Evolutionary conservation across 2,888 invertebrate species (phyloP).

Genomic region (Malthinus seriepunctatus): DNA sequence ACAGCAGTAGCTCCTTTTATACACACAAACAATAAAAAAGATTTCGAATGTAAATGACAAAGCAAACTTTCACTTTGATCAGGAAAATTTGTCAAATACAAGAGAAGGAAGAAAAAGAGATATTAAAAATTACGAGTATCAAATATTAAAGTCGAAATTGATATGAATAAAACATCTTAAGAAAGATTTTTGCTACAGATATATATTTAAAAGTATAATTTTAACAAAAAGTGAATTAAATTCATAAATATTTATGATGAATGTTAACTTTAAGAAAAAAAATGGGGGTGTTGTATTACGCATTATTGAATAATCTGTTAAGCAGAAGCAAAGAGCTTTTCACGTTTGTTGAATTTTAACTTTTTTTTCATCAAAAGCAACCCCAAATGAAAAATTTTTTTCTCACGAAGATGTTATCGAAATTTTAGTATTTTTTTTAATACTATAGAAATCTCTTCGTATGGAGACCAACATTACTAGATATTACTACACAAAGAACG

Average conservation of each 20-base stretch:
- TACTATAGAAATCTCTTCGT: conserved; percentile 40
- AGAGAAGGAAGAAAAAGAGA: background rate
- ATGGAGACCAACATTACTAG: conserved; percentile 52
- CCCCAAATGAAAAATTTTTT: background rate
- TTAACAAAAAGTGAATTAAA: conserved; percentile 35
- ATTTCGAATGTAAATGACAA: background rate
- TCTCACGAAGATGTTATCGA: background rate
- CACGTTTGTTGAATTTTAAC: background rate
- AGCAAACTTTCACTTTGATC: background rate
- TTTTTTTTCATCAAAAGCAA: conserved; percentile 8
- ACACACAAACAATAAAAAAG: background rate
- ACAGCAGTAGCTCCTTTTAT: too few relatives aligned
- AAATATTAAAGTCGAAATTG: conserved; percentile 1
- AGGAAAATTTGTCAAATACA: too few relatives aligned
- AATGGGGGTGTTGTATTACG: conserved; percentile 13
- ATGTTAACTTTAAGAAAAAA: conserved; percentile 20
- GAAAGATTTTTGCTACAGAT: conserved; percentile 24
- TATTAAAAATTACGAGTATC: background rate
- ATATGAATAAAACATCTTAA: conserved; percentile 27
- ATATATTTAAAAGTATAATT: conserved; percentile 37
- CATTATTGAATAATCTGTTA: conserved; percentile 6
- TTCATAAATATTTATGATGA: conserved; percentile 37
- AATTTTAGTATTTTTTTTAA: background rate
- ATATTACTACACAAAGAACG: conserved; percentile 31
- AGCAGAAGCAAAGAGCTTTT: conserved; percentile 4